Evolutionary conservation across 1,140 invertebrate genomes (phyloP).

Genomic region (Aphelenchoides besseyi): DNA sequence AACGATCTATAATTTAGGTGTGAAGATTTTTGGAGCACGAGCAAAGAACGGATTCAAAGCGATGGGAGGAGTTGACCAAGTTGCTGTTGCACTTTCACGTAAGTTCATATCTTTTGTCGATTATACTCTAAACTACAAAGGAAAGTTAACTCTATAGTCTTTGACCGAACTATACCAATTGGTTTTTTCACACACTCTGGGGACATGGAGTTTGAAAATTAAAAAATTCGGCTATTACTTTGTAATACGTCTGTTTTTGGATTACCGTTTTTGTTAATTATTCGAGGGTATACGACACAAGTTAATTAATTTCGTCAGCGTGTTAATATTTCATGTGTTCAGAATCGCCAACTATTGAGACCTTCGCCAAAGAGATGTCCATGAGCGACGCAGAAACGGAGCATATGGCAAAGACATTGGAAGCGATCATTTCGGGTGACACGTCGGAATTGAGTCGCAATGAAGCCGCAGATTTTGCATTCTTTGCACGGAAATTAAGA

Average conservation of each 20-base stretch:
- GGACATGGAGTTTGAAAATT: too few species aligned
- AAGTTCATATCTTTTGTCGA: conserved; percentile 55
- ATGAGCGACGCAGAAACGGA: conserved; percentile 81
- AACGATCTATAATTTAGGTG: conserved; percentile 90
- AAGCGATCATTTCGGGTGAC: conserved; percentile 92
- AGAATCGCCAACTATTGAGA: conserved; percentile 94
- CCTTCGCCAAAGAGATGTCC: conserved; percentile 80
- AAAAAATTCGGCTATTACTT: too few species aligned
- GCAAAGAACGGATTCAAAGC: conserved; percentile 82
- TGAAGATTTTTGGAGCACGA: conserved; percentile 88
- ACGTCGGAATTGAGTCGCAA: conserved; percentile 85
- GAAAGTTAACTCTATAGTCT: not conserved
- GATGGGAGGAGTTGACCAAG: conserved; percentile 84
- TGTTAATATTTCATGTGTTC: conserved; percentile 61
- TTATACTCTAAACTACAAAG: not conserved
- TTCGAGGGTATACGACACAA: not conserved
- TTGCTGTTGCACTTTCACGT: conserved; percentile 89
- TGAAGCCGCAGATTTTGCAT: conserved; percentile 91
- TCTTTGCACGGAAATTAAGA: conserved; percentile 90
- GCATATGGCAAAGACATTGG: conserved; percentile 85
- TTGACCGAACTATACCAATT: conserved; percentile 6
- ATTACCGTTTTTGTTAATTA: not conserved
- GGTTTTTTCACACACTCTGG: not conserved
- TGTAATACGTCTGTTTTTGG: not conserved
- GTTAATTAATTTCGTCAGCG: not conserved